Conservation (phyloP, 1,140 invertebrate species). For the Micrasema longulum region DNA sequence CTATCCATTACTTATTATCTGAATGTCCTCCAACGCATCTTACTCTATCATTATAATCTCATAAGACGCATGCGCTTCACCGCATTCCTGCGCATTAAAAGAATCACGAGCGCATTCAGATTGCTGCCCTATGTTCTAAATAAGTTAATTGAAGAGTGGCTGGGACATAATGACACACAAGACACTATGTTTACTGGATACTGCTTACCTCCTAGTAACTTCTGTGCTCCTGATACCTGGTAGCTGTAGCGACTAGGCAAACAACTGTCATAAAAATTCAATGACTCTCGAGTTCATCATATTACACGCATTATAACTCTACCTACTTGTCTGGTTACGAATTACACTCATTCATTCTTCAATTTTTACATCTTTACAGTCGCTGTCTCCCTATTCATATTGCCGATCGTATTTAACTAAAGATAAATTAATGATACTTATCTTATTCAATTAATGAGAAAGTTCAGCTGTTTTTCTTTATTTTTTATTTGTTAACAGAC, state of each 20-base stretch:
- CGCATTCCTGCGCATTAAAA: constrained; percentile 42
- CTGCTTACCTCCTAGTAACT: not conserved
- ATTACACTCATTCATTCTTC: not conserved
- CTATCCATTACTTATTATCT: not conserved
- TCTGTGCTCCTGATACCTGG: constrained; percentile 1
- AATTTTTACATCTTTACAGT: no score
- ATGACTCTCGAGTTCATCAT: not conserved
- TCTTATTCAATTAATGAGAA: no score
- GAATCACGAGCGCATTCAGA: constrained; percentile 37
- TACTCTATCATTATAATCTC: constrained; percentile 44
- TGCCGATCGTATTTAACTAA: no score
- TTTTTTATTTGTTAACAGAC: no score
- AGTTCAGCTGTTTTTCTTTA: no score
- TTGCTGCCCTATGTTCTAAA: constrained; percentile 40
- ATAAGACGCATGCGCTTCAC: constrained; percentile 38
- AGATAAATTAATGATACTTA: no score
- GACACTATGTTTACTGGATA: not conserved
- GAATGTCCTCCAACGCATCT: not conserved
- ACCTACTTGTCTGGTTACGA: no score
- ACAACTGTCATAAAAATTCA: constrained; percentile 6
- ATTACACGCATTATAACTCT: no score
- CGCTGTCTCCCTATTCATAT: no score
- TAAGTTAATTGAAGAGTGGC: constrained; percentile 41
- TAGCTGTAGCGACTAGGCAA: not conserved
- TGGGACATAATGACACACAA: constrained; percentile 41